Conservation (phyloP, 2,888 invertebrate species). For the Cataglyphis rosenhaueri region DNA sequence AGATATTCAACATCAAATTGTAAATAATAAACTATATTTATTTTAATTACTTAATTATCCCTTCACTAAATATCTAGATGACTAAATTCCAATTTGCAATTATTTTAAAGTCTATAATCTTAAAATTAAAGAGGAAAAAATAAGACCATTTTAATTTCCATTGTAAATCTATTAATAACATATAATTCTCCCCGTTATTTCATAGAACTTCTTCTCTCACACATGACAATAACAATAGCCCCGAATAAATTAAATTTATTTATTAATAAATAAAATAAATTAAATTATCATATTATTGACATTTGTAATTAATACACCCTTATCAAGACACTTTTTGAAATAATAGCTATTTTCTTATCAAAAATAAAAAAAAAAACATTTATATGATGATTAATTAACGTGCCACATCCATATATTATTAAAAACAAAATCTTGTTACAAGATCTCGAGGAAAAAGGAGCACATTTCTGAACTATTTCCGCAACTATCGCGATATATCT, state of each 20-base stretch:
- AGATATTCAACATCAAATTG: neutral
- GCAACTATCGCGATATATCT: neutral
- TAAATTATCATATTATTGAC: neutral
- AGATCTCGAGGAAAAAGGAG: neutral
- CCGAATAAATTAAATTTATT: neutral
- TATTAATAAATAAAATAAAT: neutral
- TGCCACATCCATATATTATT: constrained; percentile 66
- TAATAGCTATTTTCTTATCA: constrained; percentile 9
- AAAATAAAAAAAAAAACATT: constrained; percentile 2
- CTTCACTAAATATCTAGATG: neutral
- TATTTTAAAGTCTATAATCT: neutral
- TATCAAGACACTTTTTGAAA: constrained; percentile 5
- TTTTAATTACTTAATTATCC: neutral
- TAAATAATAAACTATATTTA: neutral
- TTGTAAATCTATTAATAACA: neutral
- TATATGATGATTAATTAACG: constrained; percentile 54
- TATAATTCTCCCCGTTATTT: neutral
- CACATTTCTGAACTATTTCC: neutral
- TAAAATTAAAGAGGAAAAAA: neutral
- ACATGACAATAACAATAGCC: neutral
- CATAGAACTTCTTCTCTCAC: neutral
- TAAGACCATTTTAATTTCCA: neutral
- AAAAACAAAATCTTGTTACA: neutral
- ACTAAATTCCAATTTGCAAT: neutral
- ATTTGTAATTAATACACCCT: constrained; percentile 16